These are phyloP conservation scores for Nomada lathburiana DNA, from an alignment of 2,888 invertebrate species.

Conservation along the genomic window DNA sequence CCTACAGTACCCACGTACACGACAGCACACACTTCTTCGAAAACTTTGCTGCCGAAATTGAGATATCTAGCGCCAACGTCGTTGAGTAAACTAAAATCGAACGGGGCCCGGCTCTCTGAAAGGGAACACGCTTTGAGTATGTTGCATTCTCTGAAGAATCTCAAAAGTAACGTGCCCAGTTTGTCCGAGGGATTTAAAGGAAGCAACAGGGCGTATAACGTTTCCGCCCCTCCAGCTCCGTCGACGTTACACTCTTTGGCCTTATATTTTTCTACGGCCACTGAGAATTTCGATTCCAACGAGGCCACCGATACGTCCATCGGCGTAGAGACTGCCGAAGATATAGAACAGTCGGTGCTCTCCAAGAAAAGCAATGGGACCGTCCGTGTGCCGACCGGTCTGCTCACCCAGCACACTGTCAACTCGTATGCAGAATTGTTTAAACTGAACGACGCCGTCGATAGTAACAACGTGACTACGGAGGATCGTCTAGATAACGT, in stretches of 20 bases:
- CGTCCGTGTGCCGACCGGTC: conserved; percentile 86
- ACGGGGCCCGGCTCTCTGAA: conserved; percentile 79
- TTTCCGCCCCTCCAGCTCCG: conserved; percentile 91
- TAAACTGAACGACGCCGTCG: conserved; percentile 79
- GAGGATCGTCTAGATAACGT: conserved; percentile 46
- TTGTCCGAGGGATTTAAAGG: conserved; percentile 18
- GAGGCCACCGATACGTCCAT: conserved; percentile 75
- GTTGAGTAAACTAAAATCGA: conserved; percentile 18
- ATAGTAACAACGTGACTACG: conserved; percentile 67
- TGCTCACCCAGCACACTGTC: conserved; percentile 89
- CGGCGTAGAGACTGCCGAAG: conserved; percentile 44
- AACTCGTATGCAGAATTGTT: conserved; percentile 87
- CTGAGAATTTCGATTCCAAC: conserved; percentile 84
- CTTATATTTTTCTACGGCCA: conserved; percentile 91
- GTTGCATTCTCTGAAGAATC: conserved; percentile 88
- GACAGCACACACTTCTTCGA: conserved; percentile 52
- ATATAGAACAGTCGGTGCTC: not conserved
- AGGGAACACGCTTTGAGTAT: conserved; percentile 90
- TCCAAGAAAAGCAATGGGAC: conserved; percentile 57
- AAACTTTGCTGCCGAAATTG: conserved; percentile 65
- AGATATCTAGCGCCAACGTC: conserved; percentile 31
- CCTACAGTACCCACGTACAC: conserved; percentile 78
- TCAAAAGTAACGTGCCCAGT: conserved; percentile 85
- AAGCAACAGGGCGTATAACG: conserved; percentile 63
- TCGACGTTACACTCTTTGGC: conserved; percentile 92